Base-by-base conservation (phyloP, 2,888 invertebrate genomes). In the Colostygia pectinataria region DNA sequence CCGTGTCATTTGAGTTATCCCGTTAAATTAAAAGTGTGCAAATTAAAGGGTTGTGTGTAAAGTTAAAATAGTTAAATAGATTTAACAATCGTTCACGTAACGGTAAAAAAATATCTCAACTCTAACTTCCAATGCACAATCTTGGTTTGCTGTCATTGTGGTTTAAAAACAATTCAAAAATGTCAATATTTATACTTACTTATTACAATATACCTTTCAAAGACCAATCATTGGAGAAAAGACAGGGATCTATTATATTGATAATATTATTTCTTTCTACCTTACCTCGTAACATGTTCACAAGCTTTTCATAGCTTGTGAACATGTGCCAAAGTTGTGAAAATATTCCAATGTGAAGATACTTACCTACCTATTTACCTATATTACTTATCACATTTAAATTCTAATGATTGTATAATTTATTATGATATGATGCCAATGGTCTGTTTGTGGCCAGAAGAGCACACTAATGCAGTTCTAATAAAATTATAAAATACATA, bases 31-130 rank as follows among this genome's bases (percentile, higher is more conserved):
- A 83, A 82, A 87, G 88, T 85, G 89, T 90, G 90, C 89, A 90
- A 88, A 89, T 81, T 84, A 86, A 89, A 90, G 83, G 90, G 90
- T 90, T 90, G 90, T 90, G 90, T 90, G 89, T 90, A 90, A 90
- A 88, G 78, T 86, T 87, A 87, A 86, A 82, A 83, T 89, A 88
- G 81, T 79, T 83, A 80, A 86, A 81, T 87, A 87, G 83, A 82
- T 81, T 68, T 85, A 81, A 80, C 69, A 69, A 74, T 80, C 78
- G 79, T 80, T 83, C 74, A 68, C 61, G 70, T 74, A 74, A 80
- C 77, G 76, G 71, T 67, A 68, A 66, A 68, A n/a, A 66, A 71
- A 62, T 73, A 80, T 77, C 75, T 73, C 64, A 59, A 72, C 70
- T 65, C 55, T 66, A 45, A 50, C 55, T 67, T 61, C 55, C 57